Evolutionary conservation across 2,113 vertebrate genomes (phyloP).

Genomic region (Strigops habroptila): DNA sequence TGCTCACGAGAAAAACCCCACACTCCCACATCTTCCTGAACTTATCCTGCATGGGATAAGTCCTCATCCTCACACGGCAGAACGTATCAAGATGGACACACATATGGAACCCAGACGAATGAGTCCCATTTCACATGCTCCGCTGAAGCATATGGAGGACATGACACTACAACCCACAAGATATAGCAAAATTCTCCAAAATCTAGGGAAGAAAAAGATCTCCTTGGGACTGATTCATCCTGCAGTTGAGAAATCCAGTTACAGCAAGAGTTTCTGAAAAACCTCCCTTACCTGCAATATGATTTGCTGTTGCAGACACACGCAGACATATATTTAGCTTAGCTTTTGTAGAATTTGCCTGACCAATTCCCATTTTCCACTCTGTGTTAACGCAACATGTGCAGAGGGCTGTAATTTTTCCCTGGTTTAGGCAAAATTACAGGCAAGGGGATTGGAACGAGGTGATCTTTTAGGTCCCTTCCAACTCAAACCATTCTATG

Average conservation of each 20-base stretch:
- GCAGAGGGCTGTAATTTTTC: background rate
- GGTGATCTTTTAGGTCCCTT: background rate
- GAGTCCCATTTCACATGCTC: background rate
- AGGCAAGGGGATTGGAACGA: background rate
- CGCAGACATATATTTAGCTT: background rate
- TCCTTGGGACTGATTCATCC: background rate
- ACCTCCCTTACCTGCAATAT: background rate
- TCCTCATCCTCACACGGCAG: background rate
- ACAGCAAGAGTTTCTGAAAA: background rate
- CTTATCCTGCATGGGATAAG: background rate
- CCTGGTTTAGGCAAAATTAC: background rate
- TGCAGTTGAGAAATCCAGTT: background rate
- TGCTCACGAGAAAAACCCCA: background rate
- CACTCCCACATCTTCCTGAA: background rate
- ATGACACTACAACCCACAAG: background rate
- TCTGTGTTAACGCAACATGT: background rate
- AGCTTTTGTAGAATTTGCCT: background rate
- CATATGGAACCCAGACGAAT: accelerated
- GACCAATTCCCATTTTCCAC: background rate
- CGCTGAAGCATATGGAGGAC: background rate
- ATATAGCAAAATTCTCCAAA: background rate
- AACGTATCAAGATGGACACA: background rate
- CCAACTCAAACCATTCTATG: background rate
- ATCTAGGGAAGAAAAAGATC: background rate
- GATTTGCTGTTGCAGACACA: background rate